Conservation (phyloP, 2,113 vertebrate species). For the Anarrhichthys ocellatus region DNA sequence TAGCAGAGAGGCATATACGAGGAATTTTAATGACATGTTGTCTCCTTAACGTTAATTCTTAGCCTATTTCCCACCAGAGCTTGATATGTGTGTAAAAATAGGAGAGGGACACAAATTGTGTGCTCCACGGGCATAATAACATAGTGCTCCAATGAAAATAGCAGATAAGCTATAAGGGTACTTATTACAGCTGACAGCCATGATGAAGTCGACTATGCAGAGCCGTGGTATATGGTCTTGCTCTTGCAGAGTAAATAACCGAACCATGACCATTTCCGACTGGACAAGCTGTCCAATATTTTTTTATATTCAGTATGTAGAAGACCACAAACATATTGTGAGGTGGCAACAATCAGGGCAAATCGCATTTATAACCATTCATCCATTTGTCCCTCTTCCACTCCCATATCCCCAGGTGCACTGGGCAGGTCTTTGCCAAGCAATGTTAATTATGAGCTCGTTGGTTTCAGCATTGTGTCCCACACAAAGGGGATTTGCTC, state of each 20-base stretch:
- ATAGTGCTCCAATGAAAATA: constrained; percentile 65
- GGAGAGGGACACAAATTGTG: constrained; percentile 45
- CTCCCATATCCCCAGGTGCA: constrained; percentile 61
- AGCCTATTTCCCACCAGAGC: constrained; percentile 68
- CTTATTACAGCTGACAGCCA: constrained; percentile 67
- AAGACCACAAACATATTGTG: constrained; percentile 11
- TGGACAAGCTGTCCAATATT: not conserved
- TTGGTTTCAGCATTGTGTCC: constrained; percentile 61
- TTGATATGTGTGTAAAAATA: constrained; percentile 61
- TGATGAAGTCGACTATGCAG: constrained; percentile 29
- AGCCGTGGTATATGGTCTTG: constrained; percentile 10
- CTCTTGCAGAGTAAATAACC: constrained; percentile 15
- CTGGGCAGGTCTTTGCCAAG: constrained; percentile 44
- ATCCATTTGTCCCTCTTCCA: constrained; percentile 22
- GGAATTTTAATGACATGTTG: constrained; percentile 67
- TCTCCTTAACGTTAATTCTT: constrained; percentile 62
- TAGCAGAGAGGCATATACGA: constrained; percentile 17
- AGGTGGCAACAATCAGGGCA: not conserved
- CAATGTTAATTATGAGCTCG: constrained; percentile 62
- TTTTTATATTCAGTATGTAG: not conserved
- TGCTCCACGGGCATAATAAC: constrained; percentile 70
- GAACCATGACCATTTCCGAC: not conserved
- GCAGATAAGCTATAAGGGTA: constrained; percentile 64
- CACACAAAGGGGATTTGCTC: constrained; percentile 59
- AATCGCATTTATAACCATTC: constrained; percentile 21